Evolutionary conservation across 2,113 vertebrate genomes (phyloP).

Genomic region (Heterochromis multidens): DNA sequence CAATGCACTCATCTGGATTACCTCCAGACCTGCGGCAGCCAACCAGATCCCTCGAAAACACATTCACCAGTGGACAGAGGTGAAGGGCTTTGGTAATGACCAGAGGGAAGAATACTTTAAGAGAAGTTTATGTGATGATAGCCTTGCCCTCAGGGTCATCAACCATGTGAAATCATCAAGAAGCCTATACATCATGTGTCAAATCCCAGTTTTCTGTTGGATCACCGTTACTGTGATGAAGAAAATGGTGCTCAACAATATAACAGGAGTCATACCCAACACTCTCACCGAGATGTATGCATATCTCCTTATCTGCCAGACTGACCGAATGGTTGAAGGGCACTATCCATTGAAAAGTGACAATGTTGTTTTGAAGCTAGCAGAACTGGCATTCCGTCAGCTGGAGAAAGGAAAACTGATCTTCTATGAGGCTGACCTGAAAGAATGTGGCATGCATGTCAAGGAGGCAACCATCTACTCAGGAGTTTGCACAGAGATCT

Average conservation of each 20-base stretch:
- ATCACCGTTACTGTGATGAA: slow-evolving; percentile 25
- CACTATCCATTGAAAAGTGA: neutral
- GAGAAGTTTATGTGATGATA: neutral
- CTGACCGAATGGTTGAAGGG: neutral
- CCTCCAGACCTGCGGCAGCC: slow-evolving; percentile 16
- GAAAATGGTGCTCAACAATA: neutral
- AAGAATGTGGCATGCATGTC: slow-evolving; percentile 2
- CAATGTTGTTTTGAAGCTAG: slow-evolving; percentile 20
- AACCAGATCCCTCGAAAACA: slow-evolving; percentile 2
- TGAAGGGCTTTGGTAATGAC: slow-evolving; percentile 15
- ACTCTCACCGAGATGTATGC: slow-evolving; percentile 39
- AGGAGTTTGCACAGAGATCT: slow-evolving; percentile 26
- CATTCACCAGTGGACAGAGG: slow-evolving; percentile 27
- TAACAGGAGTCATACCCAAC: neutral
- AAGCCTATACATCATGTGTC: slow-evolving; percentile 40
- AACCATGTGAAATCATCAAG: slow-evolving; percentile 26
- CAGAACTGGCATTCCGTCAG: slow-evolving; percentile 29
- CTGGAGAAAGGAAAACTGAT: slow-evolving; percentile 18
- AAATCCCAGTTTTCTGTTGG: slow-evolving; percentile 42
- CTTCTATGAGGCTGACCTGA: slow-evolving; percentile 33
- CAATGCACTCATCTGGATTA: slow-evolving; percentile 24
- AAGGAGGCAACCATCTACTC: slow-evolving; percentile 19
- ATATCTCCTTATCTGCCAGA: slow-evolving; percentile 30
- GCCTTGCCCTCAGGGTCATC: neutral
- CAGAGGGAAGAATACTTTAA: slow-evolving; percentile 37